Evolutionary conservation across 2,888 invertebrate genomes (phyloP), one percentile per base, ranked within the genome.

Genomic region (Parasteatoda lunata): DNA sequence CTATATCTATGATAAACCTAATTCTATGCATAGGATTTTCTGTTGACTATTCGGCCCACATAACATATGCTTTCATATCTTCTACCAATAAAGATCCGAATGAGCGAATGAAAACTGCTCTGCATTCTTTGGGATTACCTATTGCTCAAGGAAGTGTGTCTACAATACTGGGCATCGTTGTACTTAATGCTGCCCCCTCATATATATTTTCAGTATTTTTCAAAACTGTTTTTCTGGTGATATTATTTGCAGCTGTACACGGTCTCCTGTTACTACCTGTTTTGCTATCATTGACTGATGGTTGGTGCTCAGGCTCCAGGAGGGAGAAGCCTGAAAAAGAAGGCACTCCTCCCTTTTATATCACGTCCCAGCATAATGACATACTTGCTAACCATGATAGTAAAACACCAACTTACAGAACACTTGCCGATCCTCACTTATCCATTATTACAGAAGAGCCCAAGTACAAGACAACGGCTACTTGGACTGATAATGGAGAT

Each of bases 1-100:
- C 97, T 0, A 98, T 98, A 90, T 97, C 97, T 0, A 98, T 98
- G 98, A 97, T 98, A 89, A 98, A 98, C 91, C 93, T 98, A 77
- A 98, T 98, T 89, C 97, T 98, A 97, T 97, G 97, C 92, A 97
- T 98, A 89, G 98, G 98, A 77, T 98, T 98, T 93, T 97, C 97
- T 11, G 97, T 98, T 0, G 98, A 98, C 91, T 98, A 97, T 91
- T 97, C 97, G 0, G 97, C 97, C 3, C 98, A 98, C 91, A 98
- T 98, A 89, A 97, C 97, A 91, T 98, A 98, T 91, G 97, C 97
- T 0, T 98, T 97, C 92, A 97, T 98, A 95, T 96, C 97, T 4
- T 97, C 97, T 0, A 95, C 95, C 91, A 95, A 95, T 9, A 94
- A 94, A 90, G 93, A 94, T 30, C 95, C 97, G 0, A 94, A 95